These are phyloP conservation scores for Stichodactyla mertensii DNA, from an alignment of 64 coral and sea anemone genomes.

Conservation along the genomic window DNA sequence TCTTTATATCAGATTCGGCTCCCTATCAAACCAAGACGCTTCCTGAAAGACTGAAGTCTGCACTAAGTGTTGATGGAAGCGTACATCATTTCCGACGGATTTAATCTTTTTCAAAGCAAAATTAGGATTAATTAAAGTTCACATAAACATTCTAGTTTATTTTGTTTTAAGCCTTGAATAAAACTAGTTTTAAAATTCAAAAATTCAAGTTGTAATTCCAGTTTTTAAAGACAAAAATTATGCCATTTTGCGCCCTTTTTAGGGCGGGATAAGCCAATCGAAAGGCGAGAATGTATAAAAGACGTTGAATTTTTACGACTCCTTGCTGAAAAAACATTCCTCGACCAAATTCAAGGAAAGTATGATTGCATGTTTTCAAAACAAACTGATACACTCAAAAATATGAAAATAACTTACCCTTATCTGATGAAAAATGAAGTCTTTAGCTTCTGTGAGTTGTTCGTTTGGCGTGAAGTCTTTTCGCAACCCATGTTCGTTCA, in stretches of 20 bases:
- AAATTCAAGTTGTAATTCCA: too few species aligned
- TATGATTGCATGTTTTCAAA: too few species aligned
- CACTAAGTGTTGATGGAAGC: neutral
- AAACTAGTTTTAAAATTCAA: too few species aligned
- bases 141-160: neutral
- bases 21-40: neutral
- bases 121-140: neutral
- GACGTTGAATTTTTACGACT: too few species aligned
- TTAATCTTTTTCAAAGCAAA: neutral
- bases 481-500: constrained; percentile 34
- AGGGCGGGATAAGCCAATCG: too few species aligned
- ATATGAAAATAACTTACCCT: constrained; percentile 27
- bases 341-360: neutral
- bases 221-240: too few species aligned
- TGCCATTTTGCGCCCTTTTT: too few species aligned
- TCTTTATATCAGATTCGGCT: neutral
- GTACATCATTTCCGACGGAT: neutral
- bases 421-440: constrained; percentile 57
- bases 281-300: too few species aligned
- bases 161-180: too few species aligned
- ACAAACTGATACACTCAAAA: neutral
- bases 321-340: too few species aligned
- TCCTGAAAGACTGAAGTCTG: neutral
- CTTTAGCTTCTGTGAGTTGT: constrained; percentile 8
- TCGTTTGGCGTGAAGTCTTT: neutral